These are phyloP conservation scores for Hypena proboscidalis DNA, from an alignment of 2,888 invertebrate species.

Conservation along the genomic window DNA sequence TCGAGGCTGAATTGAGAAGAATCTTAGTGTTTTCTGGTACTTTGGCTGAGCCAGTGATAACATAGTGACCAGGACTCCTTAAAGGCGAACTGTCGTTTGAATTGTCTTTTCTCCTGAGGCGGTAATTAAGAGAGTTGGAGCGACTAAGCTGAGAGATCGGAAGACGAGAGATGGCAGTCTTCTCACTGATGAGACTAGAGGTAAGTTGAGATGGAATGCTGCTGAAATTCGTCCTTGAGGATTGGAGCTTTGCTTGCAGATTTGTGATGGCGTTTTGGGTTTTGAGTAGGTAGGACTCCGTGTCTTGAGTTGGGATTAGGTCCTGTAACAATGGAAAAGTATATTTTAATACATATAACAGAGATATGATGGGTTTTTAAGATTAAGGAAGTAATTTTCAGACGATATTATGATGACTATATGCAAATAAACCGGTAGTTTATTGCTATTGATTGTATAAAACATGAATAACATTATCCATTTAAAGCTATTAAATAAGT, in stretches of 20 bases:
- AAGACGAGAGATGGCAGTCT: conserved; percentile 73
- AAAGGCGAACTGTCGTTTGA: conserved; percentile 74
- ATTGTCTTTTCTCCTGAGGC: conserved; percentile 70
- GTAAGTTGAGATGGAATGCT: conserved; percentile 71
- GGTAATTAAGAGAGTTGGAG: conserved; percentile 80
- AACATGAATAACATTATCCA: too few species aligned
- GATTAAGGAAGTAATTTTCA: too few species aligned
- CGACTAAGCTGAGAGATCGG: conserved; percentile 78
- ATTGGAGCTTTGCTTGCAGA: conserved; percentile 84
- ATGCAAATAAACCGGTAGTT: too few species aligned
- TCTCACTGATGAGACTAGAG: conserved; percentile 76
- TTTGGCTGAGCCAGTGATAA: conserved; percentile 76
- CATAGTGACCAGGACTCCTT: conserved; percentile 77
- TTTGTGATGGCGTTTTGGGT: conserved; percentile 87
- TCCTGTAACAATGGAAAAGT: conserved; percentile 73
- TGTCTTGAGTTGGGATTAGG: conserved; percentile 78
- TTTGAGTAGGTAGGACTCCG: conserved; percentile 84
- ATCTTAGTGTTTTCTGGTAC: conserved; percentile 66
- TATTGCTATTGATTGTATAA: too few species aligned
- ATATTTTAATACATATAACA: too few species aligned
- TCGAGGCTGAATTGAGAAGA: conserved; percentile 68
- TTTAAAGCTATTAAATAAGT: too few species aligned
- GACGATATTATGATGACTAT: too few species aligned
- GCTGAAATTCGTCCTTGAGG: conserved; percentile 63
- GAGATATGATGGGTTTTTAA: too few species aligned